phyloP scores from a whole-genome alignment of 2,113 vertebrate genomes.

The Lycocorax pyrrhopterus region DNA sequence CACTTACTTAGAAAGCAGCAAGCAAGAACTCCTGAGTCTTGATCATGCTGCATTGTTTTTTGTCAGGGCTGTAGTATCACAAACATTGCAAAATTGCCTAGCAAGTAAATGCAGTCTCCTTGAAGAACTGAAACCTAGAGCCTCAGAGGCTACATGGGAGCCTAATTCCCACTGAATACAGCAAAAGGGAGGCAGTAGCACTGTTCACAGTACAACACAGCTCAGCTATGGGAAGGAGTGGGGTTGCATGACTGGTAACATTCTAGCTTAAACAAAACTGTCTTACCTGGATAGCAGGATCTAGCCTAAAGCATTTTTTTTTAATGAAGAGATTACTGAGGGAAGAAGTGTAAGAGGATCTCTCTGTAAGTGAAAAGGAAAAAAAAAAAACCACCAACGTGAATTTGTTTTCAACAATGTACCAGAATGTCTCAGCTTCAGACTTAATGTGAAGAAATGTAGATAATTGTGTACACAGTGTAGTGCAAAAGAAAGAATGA shows the following conservation, averaged over 20 bases:
- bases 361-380: neutral
- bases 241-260: neutral
- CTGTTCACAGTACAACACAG: neutral
- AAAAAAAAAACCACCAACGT: neutral
- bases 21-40: neutral
- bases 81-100: neutral
- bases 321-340: neutral
- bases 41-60: neutral
- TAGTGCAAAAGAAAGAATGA: neutral
- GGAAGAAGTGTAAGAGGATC: neutral
- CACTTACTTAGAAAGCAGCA: neutral
- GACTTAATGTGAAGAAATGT: neutral
- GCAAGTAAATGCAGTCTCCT: neutral
- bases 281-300: neutral
- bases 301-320: neutral
- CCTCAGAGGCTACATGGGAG: neutral
- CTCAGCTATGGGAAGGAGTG: neutral
- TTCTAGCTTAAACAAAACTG: neutral
- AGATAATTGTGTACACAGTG: neutral
- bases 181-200: neutral
- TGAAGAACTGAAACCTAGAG: neutral
- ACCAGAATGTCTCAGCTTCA: neutral
- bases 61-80: neutral
- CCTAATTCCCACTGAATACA: neutral
- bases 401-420: neutral